Evolutionary conservation across 2,797 vertebrate species (phyloP).

Genomic region (Parotocinclus haroldoi): DNA sequence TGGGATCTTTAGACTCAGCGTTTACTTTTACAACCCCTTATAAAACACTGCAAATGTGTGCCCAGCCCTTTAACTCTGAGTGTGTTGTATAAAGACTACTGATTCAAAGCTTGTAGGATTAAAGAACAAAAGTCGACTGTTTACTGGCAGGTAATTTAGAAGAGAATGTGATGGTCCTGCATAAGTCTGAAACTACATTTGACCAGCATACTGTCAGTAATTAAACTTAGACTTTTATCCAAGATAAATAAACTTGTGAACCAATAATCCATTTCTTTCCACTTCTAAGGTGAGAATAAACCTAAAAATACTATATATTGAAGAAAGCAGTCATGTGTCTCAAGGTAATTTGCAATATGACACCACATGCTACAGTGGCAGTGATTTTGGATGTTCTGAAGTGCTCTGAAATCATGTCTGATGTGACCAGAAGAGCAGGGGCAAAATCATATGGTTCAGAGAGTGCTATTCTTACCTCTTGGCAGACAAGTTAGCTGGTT

Average conservation of each 20-base stretch:
- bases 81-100: constrained; percentile 43
- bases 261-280: too few species aligned
- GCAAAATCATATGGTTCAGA: neutral
- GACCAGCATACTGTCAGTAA: too few species aligned
- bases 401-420: neutral
- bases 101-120: constrained; percentile 22
- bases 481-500: constrained; percentile 77
- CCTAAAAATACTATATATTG: too few species aligned
- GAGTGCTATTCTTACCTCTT: constrained; percentile 69
- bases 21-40: constrained; percentile 45
- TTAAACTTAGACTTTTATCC: too few species aligned
- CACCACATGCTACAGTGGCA: constrained; percentile 1
- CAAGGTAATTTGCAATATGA: neutral
- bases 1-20: constrained; percentile 18
- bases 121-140: constrained; percentile 61
- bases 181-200: neutral
- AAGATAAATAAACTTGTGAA: too few species aligned
- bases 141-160: constrained; percentile 32
- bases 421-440: neutral
- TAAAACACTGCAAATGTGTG: constrained; percentile 54
- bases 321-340: neutral
- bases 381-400: neutral
- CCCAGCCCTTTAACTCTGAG: constrained; percentile 36
- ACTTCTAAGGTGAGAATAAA: too few species aligned
- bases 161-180: constrained; percentile 26